Evolutionary conservation across 2,113 vertebrate species (phyloP).

Genomic region (Hystrix brachyura): DNA sequence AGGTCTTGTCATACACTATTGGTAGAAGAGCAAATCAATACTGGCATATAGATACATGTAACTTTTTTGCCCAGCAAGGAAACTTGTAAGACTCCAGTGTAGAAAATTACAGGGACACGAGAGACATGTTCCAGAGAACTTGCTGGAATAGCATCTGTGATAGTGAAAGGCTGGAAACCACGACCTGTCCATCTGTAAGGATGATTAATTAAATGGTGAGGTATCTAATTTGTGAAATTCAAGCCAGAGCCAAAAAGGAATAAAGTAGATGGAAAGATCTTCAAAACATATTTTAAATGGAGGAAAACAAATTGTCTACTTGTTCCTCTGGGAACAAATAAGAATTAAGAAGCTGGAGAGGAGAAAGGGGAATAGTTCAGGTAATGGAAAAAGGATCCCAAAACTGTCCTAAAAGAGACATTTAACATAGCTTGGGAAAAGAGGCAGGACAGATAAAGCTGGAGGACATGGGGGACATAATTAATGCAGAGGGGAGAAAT

Average conservation of each 20-base stretch:
- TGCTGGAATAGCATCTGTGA: background rate
- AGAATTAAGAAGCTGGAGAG: background rate
- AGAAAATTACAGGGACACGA: background rate
- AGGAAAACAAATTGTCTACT: background rate
- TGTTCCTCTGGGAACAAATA: background rate
- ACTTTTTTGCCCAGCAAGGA: background rate
- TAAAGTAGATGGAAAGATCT: background rate
- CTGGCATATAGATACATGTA: background rate
- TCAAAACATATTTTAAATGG: conserved; percentile 20
- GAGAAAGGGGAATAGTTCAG: background rate
- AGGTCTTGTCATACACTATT: background rate
- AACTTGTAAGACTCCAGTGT: background rate
- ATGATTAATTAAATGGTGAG: background rate
- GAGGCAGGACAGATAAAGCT: background rate
- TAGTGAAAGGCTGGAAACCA: background rate
- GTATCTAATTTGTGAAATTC: conserved; percentile 7
- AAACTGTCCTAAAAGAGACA: background rate
- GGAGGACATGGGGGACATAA: background rate
- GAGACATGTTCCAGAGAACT: background rate
- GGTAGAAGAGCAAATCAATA: background rate
- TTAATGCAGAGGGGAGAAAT: background rate
- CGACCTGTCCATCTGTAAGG: background rate
- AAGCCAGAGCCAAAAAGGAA: conserved; percentile 11
- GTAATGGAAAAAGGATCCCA: background rate
- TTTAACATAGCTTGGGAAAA: background rate